A percentile compares a stretch with the other conserved stretches of the same genome.
Evolutionary conservation across 2,888 invertebrate genomes (phyloP).

Genomic region (Temnothorax ravouxi): DNA sequence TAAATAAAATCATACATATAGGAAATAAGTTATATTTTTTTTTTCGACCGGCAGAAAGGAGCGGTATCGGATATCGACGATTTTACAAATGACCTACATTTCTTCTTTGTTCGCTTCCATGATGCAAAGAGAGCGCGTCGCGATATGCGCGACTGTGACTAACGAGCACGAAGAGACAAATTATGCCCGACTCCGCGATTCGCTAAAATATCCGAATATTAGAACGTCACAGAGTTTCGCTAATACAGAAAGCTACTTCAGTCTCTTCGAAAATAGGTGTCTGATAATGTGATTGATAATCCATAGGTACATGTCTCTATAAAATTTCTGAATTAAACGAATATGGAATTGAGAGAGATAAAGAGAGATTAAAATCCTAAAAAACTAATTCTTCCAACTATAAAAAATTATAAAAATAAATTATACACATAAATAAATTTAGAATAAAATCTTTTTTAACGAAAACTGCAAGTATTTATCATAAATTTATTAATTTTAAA

Average conservation of each 20-base stretch:
- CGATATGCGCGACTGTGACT: conserved; percentile 44
- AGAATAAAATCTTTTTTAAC: background rate
- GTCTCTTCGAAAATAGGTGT: background rate
- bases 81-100: conserved; percentile 55
- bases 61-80: conserved; percentile 44
- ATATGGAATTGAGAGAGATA: background rate
- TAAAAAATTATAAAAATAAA: background rate
- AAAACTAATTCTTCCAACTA: background rate
- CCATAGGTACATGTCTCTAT: background rate
- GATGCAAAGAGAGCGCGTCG: conserved; percentile 33
- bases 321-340: background rate
- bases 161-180: conserved; percentile 50
- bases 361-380: background rate
- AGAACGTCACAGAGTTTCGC: conserved; percentile 21
- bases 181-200: conserved; percentile 39
- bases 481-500: background rate
- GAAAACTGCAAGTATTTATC: background rate
- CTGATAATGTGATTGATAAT: conserved; percentile 7
- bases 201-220: conserved; percentile 32
- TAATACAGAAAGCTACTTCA: conserved; percentile 20
- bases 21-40: conserved; percentile 46
- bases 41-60: conserved; percentile 20
- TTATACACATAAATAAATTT: background rate
- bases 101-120: conserved; percentile 40
- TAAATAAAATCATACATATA: conserved; percentile 52